Evolutionary conservation across 2,113 vertebrate species (phyloP), one percentile per base, ranked within the genome.

Genomic region (Cynoglossus semilaevis): DNA sequence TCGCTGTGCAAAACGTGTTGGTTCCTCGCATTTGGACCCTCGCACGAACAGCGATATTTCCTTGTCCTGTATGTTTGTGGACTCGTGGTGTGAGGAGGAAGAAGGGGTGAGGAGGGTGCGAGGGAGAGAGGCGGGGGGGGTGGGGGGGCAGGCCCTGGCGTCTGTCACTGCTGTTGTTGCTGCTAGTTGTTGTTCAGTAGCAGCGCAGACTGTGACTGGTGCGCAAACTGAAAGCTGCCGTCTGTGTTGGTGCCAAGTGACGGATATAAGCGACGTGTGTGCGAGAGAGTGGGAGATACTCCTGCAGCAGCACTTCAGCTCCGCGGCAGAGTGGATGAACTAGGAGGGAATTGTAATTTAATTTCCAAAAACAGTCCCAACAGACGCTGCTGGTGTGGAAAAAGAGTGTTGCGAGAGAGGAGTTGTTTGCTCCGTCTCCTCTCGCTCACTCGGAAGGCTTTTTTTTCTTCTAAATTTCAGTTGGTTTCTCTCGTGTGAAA

Each of bases 101-200:
- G 38, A 71, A 29, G 22, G 22, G 22, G 22, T 29, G 22, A 29
- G 22, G 22, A 29, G 6, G 22, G 22, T 4, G 22, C 3, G 22
- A 29, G 22, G 22, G 22, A 29, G 22, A 6, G 22, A 58, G 46
- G 40, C 19, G 8, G 34, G 15, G 17, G 16, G 61, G 72, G 22
- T 29, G 22, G 61, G 46, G 40, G 35, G 9, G 38, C 15, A 22
- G 45, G 61, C 74, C 67, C 67, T 42, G 53, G 59, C 47, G 51
- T 15, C 51, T 71, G 66, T 77, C 79, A 68, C 66, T 66, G 66
- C 70, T 65, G 58, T 72, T 72, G 76, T 34, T 34, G 70, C 57
- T 70, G 76, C 68, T 77, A 67, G 79, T 84, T 86, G 84, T 82
- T 79, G 81, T 84, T 79, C 70, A 18, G 68, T n/a, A 53, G 68